These are phyloP conservation scores for Torymus tubicola DNA, from an alignment of 2,888 invertebrate genomes.

Conservation along the genomic window DNA sequence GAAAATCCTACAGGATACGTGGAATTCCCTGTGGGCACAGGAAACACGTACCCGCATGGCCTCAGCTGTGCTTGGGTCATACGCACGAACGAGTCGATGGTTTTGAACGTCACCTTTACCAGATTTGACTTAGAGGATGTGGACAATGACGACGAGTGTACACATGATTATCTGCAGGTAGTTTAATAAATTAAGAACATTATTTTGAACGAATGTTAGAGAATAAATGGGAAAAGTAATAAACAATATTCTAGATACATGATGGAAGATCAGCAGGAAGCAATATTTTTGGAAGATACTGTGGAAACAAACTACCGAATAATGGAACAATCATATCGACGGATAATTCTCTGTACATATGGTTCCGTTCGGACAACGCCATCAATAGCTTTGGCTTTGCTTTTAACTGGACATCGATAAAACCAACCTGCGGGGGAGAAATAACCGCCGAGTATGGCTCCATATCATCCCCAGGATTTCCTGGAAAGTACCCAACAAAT, in stretches of 20 bases:
- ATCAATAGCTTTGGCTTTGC: conserved; percentile 84
- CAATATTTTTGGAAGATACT: conserved; percentile 87
- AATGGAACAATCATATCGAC: conserved; percentile 86
- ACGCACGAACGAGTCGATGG: conserved; percentile 82
- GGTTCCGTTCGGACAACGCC: conserved; percentile 87
- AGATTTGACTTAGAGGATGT: conserved; percentile 85
- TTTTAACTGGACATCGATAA: conserved; percentile 87
- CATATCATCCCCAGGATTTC: conserved; percentile 91
- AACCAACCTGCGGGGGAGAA: conserved; percentile 86
- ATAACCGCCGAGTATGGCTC: conserved; percentile 83
- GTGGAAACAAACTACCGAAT: conserved; percentile 84
- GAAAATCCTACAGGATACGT: conserved; percentile 79
- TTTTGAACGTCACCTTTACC: conserved; percentile 88
- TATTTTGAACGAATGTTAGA: no score
- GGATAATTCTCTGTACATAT: conserved; percentile 87
- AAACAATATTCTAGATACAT: conserved; percentile 81
- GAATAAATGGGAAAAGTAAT: no score
- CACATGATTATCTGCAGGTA: conserved; percentile 84
- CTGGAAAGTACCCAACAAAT: conserved; percentile 90
- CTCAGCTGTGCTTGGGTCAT: conserved; percentile 90
- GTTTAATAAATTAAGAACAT: background rate
- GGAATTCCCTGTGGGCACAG: conserved; percentile 79
- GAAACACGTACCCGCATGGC: conserved; percentile 79
- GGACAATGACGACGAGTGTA: conserved; percentile 79
- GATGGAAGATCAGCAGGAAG: conserved; percentile 88